Evolutionary conservation across 2,888 invertebrate genomes (phyloP).

Genomic region (Lepidochitona cinerea): DNA sequence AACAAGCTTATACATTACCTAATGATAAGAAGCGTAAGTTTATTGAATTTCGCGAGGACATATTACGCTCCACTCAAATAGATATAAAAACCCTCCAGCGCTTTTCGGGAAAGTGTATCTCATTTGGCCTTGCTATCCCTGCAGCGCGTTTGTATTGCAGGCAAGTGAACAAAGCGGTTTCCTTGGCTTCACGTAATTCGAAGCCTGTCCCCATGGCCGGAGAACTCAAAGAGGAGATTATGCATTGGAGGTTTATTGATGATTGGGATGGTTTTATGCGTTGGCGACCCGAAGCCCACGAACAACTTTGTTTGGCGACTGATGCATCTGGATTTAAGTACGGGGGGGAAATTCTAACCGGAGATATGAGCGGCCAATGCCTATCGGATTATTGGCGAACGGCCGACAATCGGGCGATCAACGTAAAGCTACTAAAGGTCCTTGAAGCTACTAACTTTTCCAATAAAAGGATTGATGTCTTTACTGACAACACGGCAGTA

Average conservation of each 20-base stretch:
- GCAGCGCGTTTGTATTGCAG: slow-evolving; percentile 9
- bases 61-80: neutral
- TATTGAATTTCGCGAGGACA: neutral
- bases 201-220: neutral
- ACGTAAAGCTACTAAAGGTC: neutral
- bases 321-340: slow-evolving; percentile 3
- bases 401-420: neutral
- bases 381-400: neutral
- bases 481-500: slow-evolving; percentile 3
- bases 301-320: neutral
- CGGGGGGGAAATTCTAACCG: neutral
- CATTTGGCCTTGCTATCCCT: slow-evolving; percentile 9
- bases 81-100: slow-evolving; percentile 8
- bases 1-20: slow-evolving; percentile 5
- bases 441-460: neutral
- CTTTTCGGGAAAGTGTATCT: slow-evolving; percentile 11
- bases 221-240: slow-evolving; percentile 2
- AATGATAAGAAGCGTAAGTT: neutral
- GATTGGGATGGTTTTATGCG: neutral
- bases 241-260: slow-evolving; percentile 11
- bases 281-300: slow-evolving; percentile 3
- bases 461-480: neutral
- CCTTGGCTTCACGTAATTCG: neutral
- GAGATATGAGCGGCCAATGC: neutral
- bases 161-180: neutral